A percentile compares a stretch with the other conserved stretches of the same genome.
Evolutionary conservation across 2,113 vertebrate genomes (phyloP).

Genomic region (Bubo scandiacus): DNA sequence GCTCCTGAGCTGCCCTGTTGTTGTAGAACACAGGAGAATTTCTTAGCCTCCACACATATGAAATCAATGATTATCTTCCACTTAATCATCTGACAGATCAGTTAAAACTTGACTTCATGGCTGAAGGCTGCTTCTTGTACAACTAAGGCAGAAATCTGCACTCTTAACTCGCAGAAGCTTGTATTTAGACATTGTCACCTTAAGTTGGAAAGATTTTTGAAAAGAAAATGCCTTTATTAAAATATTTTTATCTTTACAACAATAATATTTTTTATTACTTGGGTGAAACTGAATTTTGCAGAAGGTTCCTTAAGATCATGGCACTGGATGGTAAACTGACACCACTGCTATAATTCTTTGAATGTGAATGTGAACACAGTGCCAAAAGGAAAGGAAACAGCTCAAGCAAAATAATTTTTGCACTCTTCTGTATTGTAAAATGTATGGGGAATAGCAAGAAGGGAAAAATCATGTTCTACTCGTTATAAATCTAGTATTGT

Average conservation of each 20-base stretch:
- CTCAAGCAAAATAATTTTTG: slow-evolving; percentile 9
- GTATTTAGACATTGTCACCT: background rate
- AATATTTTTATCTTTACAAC: background rate
- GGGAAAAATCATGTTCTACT: background rate
- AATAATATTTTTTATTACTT: background rate
- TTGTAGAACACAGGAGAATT: background rate
- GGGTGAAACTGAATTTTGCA: background rate
- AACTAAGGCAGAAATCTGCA: background rate
- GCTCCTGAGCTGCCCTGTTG: background rate
- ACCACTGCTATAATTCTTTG: background rate
- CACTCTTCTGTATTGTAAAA: slow-evolving; percentile 14
- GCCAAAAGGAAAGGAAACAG: slow-evolving; percentile 34
- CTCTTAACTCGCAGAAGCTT: background rate
- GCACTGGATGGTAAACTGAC: background rate
- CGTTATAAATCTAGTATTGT: background rate
- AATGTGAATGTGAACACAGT: background rate
- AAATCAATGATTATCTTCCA: background rate
- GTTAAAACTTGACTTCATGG: background rate
- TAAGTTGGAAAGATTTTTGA: background rate
- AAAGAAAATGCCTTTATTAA: background rate
- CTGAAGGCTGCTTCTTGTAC: background rate
- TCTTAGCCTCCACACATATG: background rate
- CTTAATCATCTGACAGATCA: background rate
- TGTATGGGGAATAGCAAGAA: background rate
- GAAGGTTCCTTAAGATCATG: background rate